phyloP scores from a whole-genome alignment of 2,797 vertebrate species.

The Phrynocephalus guinanensis region DNA sequence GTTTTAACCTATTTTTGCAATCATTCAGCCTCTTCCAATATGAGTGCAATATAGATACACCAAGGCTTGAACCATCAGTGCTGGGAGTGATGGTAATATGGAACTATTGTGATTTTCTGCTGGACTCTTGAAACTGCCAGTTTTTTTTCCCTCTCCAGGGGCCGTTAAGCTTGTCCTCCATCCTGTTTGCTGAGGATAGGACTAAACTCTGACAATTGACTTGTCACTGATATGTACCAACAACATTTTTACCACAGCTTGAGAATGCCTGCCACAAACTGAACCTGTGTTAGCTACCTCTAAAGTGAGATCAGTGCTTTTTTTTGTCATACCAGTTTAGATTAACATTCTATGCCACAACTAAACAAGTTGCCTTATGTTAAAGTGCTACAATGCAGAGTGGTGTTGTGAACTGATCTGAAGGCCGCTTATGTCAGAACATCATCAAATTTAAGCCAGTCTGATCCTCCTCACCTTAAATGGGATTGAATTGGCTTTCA shows the following conservation, averaged over 20 bases:
- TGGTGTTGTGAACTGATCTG: background rate
- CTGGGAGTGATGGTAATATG: background rate
- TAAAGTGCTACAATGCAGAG: conserved; percentile 81
- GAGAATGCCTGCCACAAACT: conserved; percentile 26
- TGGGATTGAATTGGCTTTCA: background rate
- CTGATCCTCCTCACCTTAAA: conserved; percentile 67
- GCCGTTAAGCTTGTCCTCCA: background rate
- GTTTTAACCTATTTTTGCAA: background rate
- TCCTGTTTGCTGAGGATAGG: background rate
- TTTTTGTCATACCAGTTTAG: conserved; percentile 65
- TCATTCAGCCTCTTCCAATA: background rate
- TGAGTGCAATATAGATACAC: conserved; percentile 27
- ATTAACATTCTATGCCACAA: conserved; percentile 80
- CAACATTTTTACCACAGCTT: conserved; percentile 4
- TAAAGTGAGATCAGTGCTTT: conserved; percentile 84
- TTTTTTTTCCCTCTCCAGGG: background rate
- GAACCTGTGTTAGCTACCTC: conserved; percentile 74
- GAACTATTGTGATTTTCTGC: background rate
- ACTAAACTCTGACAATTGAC: background rate
- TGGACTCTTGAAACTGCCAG: background rate
- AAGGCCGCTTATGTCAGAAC: conserved; percentile 6
- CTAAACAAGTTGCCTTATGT: conserved; percentile 82
- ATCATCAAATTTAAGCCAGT: conserved; percentile 3
- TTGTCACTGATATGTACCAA: conserved; percentile 2
- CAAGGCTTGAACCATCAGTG: background rate